Conservation (phyloP, 2,888 invertebrate genomes). For the Himalopsyche kuldschensis region DNA sequence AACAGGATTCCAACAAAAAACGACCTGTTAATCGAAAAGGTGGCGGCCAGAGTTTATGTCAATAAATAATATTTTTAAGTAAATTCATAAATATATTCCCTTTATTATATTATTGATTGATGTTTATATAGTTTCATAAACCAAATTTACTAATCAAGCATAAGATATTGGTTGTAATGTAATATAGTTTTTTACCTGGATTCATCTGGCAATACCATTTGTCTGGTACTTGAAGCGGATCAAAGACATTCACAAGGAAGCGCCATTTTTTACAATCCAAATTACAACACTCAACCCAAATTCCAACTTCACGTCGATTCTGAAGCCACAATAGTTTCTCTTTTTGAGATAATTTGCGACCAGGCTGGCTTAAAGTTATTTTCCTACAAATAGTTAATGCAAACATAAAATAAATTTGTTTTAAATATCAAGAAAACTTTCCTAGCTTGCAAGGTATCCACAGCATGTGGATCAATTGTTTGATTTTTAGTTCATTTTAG, state of each 20-base stretch:
- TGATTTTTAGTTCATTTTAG: no score
- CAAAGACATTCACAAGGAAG: slow-evolving; percentile 57
- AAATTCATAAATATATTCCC: neutral
- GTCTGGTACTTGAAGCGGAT: slow-evolving; percentile 61
- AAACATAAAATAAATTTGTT: no score
- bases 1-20: no score
- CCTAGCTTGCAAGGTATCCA: no score
- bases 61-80: no score
- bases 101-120: neutral
- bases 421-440: no score
- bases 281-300: slow-evolving; percentile 62
- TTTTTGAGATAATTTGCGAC: slow-evolving; percentile 44
- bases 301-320: slow-evolving; percentile 52
- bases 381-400: neutral
- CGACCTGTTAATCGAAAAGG: no score
- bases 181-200: slow-evolving; percentile 56
- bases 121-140: neutral
- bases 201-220: slow-evolving; percentile 68
- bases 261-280: slow-evolving; percentile 63
- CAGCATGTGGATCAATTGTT: no score
- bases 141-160: no score
- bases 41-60: no score
- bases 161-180: no score
- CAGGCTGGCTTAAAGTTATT: slow-evolving; percentile 22
- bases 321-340: slow-evolving; percentile 56